Percentiles rank a stretch among this genome's conserved stretches.
phyloP scores from a whole-genome alignment of 2,888 invertebrate genomes.

The Stenoptilia bipunctidactyla region DNA sequence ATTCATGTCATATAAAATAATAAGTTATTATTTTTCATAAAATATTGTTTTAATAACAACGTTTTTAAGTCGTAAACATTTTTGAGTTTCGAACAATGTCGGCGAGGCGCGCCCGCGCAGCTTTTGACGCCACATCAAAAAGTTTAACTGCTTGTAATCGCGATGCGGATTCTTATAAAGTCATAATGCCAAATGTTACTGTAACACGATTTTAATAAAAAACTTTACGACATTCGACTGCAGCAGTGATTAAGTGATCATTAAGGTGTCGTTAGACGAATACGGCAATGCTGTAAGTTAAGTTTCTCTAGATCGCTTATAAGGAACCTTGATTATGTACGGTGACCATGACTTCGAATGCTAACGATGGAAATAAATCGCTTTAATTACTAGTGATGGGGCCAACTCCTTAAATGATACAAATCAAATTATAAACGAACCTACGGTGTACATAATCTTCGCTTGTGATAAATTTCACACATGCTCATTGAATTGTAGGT shows the following conservation, averaged over 20 bases:
- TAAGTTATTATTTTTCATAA: too few species aligned
- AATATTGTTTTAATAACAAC: too few species aligned
- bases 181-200: too few species aligned
- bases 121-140: too few species aligned
- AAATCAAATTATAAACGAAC: conserved; percentile 1
- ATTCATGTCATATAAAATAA: too few species aligned
- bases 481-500: not conserved
- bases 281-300: conserved; percentile 21
- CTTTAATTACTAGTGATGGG: conserved; percentile 27
- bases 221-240: not conserved
- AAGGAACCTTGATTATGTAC: conserved; percentile 30
- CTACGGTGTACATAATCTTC: not conserved
- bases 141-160: too few species aligned
- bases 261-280: conserved; percentile 41
- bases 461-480: conserved; percentile 1
- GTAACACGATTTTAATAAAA: not conserved
- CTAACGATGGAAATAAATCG: conserved; percentile 35
- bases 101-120: too few species aligned
- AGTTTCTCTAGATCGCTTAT: conserved; percentile 24
- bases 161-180: too few species aligned
- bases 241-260: conserved; percentile 42
- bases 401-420: not conserved
- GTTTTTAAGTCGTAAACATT: too few species aligned
- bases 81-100: too few species aligned
- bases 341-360: conserved; percentile 32